Evolutionary conservation across 1,140 invertebrate species (phyloP), one percentile per base, ranked within the genome.

Genomic region (Papilio dardanus): DNA sequence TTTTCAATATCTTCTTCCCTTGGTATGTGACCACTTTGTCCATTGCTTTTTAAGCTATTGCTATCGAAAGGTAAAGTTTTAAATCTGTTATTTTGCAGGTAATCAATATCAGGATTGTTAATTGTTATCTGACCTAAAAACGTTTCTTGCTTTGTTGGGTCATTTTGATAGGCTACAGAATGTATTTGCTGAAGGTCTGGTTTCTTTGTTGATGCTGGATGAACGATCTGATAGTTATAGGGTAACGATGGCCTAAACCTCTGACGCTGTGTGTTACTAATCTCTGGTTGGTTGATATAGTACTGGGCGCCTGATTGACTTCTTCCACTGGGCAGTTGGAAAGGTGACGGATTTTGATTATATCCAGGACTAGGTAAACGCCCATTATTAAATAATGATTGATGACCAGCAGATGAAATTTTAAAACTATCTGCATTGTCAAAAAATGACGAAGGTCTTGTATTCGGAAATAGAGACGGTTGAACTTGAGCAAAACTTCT

Each of bases 61-160:
- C 87, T 86, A 84, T 92, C 89, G 77, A 93, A 93, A 66, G 90
- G 90, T 71, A 91, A 84, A 80, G 88, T 92, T 82, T 92, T 92
- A 76, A 91, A 93, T 75, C 91, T 85, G 71, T 78, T 90, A 71
- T 89, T 91, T 83, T 91, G 88, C 71, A 92, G 83, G 67, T 88
- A 92, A 67, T 92, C 92, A 74, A 94, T 93, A 66, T 94, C 94
- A 28, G 94, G 94, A 84, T 94, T 95, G 76, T 95, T 94, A 75
- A 95, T 86, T 42, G 94, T 95, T 50, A 95, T 94, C 90, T 95
- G 93, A 14, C 94, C 94, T 33, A 95, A 84, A 80, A 95, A 95
- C 19, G 94, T 94, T 88, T 95, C 94, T 67, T 93, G 94, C 83
- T 94, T 94, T 7, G 94, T 94, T 3, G 94, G 94, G 80, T 94